Conservation (phyloP, 2,797 vertebrate genomes). For the Triplophysa bombifrons region DNA sequence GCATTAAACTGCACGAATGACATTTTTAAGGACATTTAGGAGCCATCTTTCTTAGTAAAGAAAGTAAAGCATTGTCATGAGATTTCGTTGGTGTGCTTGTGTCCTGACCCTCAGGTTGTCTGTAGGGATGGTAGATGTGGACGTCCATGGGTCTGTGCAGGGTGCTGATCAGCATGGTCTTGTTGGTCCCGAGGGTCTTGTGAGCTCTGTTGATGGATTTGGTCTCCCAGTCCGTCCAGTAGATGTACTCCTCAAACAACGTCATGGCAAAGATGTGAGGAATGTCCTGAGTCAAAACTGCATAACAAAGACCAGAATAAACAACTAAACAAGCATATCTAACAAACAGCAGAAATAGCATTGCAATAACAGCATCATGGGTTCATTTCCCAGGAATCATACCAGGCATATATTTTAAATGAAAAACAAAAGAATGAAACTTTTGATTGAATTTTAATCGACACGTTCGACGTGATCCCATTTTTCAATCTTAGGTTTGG, state of each 20-base stretch:
- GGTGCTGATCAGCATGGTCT: slow-evolving; percentile 92
- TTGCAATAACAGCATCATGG: no score
- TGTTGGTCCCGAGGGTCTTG: slow-evolving; percentile 86
- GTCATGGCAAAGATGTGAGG: slow-evolving; percentile 98
- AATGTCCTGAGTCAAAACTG: slow-evolving; percentile 79
- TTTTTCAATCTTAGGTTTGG: no score
- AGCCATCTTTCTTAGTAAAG: no score
- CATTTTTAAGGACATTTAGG: no score
- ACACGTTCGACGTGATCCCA: no score
- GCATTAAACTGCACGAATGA: no score
- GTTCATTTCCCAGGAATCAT: no score
- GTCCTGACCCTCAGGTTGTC: slow-evolving; percentile 79
- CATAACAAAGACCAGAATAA: background rate
- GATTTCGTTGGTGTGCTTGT: no score
- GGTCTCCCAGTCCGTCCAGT: slow-evolving; percentile 99
- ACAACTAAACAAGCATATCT: slow-evolving; percentile 57
- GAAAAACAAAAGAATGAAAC: no score
- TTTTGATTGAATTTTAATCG: no score
- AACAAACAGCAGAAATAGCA: background rate
- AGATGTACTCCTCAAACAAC: slow-evolving; percentile 97
- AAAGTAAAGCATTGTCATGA: no score
- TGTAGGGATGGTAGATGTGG: slow-evolving; percentile 85
- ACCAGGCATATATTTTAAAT: no score
- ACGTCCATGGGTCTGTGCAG: slow-evolving; percentile 97
- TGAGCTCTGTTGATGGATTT: slow-evolving; percentile 97